phyloP scores from a whole-genome alignment of 2,888 invertebrate species.

The Drosophila rubida region DNA sequence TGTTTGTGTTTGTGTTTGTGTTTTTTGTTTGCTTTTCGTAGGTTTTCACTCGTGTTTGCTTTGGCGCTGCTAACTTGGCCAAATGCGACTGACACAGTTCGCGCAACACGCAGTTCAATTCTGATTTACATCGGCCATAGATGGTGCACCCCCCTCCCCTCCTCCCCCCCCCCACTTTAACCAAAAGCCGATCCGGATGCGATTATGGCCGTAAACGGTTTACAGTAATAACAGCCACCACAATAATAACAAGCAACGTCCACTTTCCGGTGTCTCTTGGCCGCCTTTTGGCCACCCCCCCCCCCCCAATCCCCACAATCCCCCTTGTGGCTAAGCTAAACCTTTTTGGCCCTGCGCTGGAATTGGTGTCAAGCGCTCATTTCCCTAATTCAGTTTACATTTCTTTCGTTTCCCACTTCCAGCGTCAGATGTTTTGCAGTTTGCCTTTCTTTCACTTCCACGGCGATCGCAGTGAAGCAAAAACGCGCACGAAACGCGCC shows the following conservation, averaged over 20 bases:
- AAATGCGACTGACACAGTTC: slow-evolving; percentile 45
- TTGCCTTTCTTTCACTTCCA: slow-evolving; percentile 21
- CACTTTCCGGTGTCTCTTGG: slow-evolving; percentile 64
- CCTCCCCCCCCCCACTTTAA: neutral
- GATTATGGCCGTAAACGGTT: slow-evolving; percentile 69
- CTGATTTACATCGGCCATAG: slow-evolving; percentile 45
- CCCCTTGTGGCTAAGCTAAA: neutral
- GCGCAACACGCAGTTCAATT: slow-evolving; percentile 26
- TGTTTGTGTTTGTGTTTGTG: slow-evolving; percentile 27
- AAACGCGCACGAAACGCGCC: slow-evolving; percentile 27
- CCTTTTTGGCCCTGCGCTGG: slow-evolving; percentile 3
- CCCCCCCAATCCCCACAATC: neutral
- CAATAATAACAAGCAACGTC: slow-evolving; percentile 16
- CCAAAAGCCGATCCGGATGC: slow-evolving; percentile 67
- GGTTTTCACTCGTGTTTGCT: slow-evolving; percentile 18
- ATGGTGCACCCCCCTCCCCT: neutral
- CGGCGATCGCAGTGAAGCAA: slow-evolving; percentile 7
- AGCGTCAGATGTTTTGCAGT: slow-evolving; percentile 10
- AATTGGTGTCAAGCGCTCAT: slow-evolving; percentile 76
- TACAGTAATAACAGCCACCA: slow-evolving; percentile 41
- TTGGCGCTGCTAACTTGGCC: slow-evolving; percentile 45
- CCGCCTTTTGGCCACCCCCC: slow-evolving; percentile 27
- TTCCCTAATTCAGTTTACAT: slow-evolving; percentile 73
- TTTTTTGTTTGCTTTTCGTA: slow-evolving; percentile 16
- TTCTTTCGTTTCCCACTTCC: slow-evolving; percentile 30